These are phyloP conservation scores for Garrulus glandarius DNA, from an alignment of 2,797 vertebrate genomes.

Conservation along the genomic window DNA sequence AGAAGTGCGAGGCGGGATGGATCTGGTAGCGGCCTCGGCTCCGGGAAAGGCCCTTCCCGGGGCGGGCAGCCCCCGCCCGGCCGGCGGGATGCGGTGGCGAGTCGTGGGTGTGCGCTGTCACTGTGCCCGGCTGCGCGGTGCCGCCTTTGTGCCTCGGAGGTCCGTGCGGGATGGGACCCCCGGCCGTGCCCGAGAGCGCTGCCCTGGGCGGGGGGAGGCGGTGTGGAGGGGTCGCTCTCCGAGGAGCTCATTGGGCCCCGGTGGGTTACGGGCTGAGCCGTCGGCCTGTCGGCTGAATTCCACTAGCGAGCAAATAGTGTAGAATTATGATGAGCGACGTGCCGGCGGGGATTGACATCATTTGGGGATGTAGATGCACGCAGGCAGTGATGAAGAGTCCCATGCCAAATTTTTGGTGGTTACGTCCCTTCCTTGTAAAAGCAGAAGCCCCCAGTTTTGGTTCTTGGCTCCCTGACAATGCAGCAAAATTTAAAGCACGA, in stretches of 20 bases:
- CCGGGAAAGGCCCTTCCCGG: neutral
- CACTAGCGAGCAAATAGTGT: neutral
- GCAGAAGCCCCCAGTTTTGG: neutral
- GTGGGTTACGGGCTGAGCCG: neutral
- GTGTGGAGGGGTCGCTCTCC: neutral
- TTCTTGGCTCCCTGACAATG: conserved; percentile 52
- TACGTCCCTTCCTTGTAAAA: neutral
- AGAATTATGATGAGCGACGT: neutral
- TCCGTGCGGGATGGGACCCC: neutral
- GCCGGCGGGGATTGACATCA: neutral
- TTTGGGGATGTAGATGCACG: neutral
- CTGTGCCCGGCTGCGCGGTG: neutral
- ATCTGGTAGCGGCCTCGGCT: neutral
- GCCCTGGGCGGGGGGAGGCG: neutral
- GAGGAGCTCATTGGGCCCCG: neutral
- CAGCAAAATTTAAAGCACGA: conserved; percentile 54
- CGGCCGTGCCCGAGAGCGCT: neutral
- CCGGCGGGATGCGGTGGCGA: neutral
- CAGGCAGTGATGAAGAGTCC: neutral
- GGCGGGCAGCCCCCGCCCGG: neutral
- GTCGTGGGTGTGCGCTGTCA: conserved; percentile 4
- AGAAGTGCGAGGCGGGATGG: neutral
- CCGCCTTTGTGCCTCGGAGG: neutral
- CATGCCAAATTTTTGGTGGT: neutral
- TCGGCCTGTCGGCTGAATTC: neutral